A percentile compares a stretch with the other conserved stretches of the same genome.
These are phyloP conservation scores for Cotesia vestalis DNA, from an alignment of 1,140 invertebrate genomes.

Conservation along the genomic window DNA sequence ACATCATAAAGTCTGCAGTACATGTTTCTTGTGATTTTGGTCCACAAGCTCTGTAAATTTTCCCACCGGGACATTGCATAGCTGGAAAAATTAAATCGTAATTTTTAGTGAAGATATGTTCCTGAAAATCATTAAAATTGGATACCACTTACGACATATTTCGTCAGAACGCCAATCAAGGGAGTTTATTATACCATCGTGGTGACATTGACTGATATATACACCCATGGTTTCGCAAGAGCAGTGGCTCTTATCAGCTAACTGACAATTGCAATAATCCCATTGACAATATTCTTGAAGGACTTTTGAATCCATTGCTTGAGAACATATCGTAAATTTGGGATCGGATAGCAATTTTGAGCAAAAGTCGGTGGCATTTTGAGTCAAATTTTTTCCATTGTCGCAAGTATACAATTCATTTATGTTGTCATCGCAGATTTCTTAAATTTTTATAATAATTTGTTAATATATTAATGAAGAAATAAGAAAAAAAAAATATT, in stretches of 20 bases:
- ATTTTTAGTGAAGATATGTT: slow-evolving; percentile 2
- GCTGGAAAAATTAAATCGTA: slow-evolving; percentile 65
- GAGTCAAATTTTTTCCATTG: slow-evolving; percentile 52
- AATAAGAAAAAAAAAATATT: slow-evolving; percentile 31
- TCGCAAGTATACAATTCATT: slow-evolving; percentile 66
- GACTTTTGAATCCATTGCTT: slow-evolving; percentile 67
- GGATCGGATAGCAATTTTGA: slow-evolving; percentile 70
- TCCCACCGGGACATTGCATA: slow-evolving; percentile 74
- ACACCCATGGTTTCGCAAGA: slow-evolving; percentile 80
- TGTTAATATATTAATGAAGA: neutral
- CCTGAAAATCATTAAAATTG: neutral
- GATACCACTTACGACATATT: slow-evolving; percentile 77
- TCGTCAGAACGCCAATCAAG: slow-evolving; percentile 77
- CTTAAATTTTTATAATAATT: slow-evolving; percentile 61
- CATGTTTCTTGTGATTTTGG: slow-evolving; percentile 70
- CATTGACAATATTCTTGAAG: slow-evolving; percentile 75
- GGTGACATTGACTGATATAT: slow-evolving; percentile 78
- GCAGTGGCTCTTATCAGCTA: slow-evolving; percentile 70
- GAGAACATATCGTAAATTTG: slow-evolving; percentile 72
- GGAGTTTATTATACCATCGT: slow-evolving; percentile 71
- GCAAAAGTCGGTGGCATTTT: slow-evolving; percentile 72
- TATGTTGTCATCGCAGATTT: slow-evolving; percentile 70
- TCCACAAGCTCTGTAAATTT: slow-evolving; percentile 76
- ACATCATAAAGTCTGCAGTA: slow-evolving; percentile 54
- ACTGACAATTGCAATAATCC: slow-evolving; percentile 79